Percentiles rank a stretch among this genome's conserved stretches.
Conservation (phyloP, 2,888 invertebrate genomes). For the Aelia acuminata region DNA sequence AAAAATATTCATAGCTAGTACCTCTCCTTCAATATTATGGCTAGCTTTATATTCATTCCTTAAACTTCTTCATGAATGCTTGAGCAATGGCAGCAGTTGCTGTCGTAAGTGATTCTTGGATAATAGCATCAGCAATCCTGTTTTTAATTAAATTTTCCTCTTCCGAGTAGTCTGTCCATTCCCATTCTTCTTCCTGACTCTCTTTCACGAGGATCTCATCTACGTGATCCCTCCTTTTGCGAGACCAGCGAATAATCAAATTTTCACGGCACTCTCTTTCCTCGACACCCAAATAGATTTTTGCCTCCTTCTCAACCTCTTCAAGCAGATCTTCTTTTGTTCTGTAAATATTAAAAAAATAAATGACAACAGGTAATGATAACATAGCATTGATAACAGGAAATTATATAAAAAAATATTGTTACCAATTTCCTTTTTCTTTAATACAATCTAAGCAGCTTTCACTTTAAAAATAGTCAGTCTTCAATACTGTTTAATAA, state of each 20-base stretch:
- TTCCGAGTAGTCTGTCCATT: constrained; percentile 81
- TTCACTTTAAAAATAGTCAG: too few relatives aligned
- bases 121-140: constrained; percentile 74
- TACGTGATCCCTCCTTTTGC: constrained; percentile 78
- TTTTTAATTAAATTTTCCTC: constrained; percentile 81
- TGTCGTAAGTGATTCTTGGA: constrained; percentile 73
- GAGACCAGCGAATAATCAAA: constrained; percentile 74
- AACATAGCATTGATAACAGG: background rate
- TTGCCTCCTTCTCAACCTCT: constrained; percentile 72
- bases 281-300: constrained; percentile 73
- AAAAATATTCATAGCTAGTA: background rate
- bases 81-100: constrained; percentile 67
- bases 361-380: background rate
- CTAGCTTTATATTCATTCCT: background rate
- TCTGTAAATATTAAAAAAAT: constrained; percentile 67
- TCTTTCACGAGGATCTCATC: constrained; percentile 81
- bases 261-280: constrained; percentile 73
- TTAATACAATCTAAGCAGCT: too few relatives aligned
- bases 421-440: too few relatives aligned
- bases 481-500: too few relatives aligned
- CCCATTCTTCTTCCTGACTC: constrained; percentile 79
- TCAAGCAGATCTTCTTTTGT: constrained; percentile 72
- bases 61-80: constrained; percentile 58
- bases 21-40: background rate
- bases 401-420: background rate